Evolutionary conservation across 2,888 invertebrate species (phyloP), one percentile per base, ranked within the genome.

Genomic region (Saturnia japonica): DNA sequence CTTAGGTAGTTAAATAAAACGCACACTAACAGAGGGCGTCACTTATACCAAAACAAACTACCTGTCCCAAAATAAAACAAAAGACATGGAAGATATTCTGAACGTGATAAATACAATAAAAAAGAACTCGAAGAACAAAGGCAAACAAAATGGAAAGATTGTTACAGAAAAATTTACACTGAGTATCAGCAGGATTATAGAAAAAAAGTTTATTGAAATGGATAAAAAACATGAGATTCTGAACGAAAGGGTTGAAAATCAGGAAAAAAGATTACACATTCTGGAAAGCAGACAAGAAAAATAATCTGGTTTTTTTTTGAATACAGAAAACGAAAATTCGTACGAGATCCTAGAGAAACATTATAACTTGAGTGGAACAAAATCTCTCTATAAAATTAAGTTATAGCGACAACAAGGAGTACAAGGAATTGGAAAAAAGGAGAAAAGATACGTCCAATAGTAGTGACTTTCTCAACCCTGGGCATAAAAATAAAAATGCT

Each of bases 221-320:
- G 72, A 76, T 47, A 70, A 70, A 71, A 76, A 76, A 45, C 66
- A 74, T 12, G 74, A 76, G 0, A 45, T 72, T n/a, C 68, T 77
- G 3, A 74, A 70, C 57, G 68, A 72, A 69, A 72, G 67, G 47
- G 2, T 68, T 0, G 74, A 76, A 69, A 73, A 75, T 14, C 76
- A 74, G 68, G 74, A 76, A 68, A 72, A 74, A 71, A 57, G 75
- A 71, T 51, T 76, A 14, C 68, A 75, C 14, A 71, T 72, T 40
- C 1, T 77, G 34, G 75, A 75, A 70, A 77, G 72, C 73, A 77
- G 45, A 51, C 70, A 54, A 75, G 74, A 66, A 51, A 66, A 72
- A 42, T 6, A 77, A 77, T 22, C 34, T 77, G 0, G 75, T 77
- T 2, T 72, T 76, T 40, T 77, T 77, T 43, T 75, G 75, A n/a